These are phyloP conservation scores for Enteromius trimaculatus DNA, from an alignment of 2,797 vertebrate species.

Conservation along the genomic window DNA sequence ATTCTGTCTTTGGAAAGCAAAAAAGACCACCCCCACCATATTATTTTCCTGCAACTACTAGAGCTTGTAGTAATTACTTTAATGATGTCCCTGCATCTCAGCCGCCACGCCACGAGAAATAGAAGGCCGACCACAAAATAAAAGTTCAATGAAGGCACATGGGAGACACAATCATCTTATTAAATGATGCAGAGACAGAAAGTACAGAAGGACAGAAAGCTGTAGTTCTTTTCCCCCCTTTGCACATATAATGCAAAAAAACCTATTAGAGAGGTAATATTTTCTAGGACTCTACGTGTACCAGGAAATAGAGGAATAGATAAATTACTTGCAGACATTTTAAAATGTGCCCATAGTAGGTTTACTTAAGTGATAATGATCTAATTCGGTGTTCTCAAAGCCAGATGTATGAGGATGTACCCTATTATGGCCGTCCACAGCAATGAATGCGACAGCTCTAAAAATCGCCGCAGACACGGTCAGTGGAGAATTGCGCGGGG, in stretches of 20 bases:
- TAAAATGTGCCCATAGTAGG: constrained; percentile 29
- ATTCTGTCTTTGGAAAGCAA: constrained; percentile 44
- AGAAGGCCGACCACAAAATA: constrained; percentile 70
- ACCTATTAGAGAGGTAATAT: constrained; percentile 33
- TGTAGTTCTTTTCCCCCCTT: constrained; percentile 32
- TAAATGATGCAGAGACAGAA: constrained; percentile 61
- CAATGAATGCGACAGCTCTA: constrained; percentile 34
- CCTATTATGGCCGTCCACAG: constrained; percentile 29
- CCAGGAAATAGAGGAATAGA: constrained; percentile 29
- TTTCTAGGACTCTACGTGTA: constrained; percentile 15
- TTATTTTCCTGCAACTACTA: constrained; percentile 78
- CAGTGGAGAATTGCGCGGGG: constrained; percentile 57
- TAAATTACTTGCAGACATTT: constrained; percentile 36
- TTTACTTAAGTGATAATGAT: constrained; percentile 45
- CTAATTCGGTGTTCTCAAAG: constrained; percentile 37
- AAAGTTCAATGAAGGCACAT: constrained; percentile 65
- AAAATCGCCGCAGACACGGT: constrained; percentile 41
- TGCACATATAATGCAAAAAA: constrained; percentile 47
- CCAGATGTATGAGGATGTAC: constrained; percentile 31
- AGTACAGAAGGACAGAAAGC: constrained; percentile 49
- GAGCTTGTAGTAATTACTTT: constrained; percentile 79
- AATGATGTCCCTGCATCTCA: constrained; percentile 76
- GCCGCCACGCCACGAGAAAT: constrained; percentile 66
- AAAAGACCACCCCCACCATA: constrained; percentile 67
- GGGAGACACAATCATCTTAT: constrained; percentile 67